phyloP scores from a whole-genome alignment of 2,113 vertebrate genomes.

The Pycnonotus jocosus region DNA sequence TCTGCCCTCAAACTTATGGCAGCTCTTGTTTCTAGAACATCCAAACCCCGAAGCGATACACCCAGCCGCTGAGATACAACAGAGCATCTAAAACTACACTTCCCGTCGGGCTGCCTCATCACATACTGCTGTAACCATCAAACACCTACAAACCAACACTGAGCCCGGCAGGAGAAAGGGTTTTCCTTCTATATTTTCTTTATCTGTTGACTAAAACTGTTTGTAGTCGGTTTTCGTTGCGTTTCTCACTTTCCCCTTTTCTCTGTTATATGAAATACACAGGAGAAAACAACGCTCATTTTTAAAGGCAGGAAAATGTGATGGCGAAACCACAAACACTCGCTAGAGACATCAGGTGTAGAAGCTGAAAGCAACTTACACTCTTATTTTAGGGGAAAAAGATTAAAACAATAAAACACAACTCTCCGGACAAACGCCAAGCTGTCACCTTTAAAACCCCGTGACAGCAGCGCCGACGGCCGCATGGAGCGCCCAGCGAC shows the following conservation, averaged over 20 bases:
- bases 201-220: neutral
- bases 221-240: neutral
- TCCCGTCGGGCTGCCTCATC: neutral
- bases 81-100: neutral
- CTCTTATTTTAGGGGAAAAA: neutral
- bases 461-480: neutral
- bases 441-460: neutral
- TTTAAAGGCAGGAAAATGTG: slow-evolving; percentile 19
- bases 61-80: neutral
- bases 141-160: neutral
- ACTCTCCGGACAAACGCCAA: neutral
- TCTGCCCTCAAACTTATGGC: neutral
- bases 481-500: neutral
- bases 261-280: neutral
- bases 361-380: neutral
- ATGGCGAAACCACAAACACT: neutral
- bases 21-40: neutral
- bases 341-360: neutral
- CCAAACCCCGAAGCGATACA: neutral
- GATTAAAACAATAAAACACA: accelerated
- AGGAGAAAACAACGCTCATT: neutral
- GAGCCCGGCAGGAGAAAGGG: neutral
- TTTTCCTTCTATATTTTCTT: neutral
- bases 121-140: neutral
- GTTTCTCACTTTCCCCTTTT: neutral